phyloP scores from a whole-genome alignment of 1,140 invertebrate genomes.

The Trichoplusia ni region DNA sequence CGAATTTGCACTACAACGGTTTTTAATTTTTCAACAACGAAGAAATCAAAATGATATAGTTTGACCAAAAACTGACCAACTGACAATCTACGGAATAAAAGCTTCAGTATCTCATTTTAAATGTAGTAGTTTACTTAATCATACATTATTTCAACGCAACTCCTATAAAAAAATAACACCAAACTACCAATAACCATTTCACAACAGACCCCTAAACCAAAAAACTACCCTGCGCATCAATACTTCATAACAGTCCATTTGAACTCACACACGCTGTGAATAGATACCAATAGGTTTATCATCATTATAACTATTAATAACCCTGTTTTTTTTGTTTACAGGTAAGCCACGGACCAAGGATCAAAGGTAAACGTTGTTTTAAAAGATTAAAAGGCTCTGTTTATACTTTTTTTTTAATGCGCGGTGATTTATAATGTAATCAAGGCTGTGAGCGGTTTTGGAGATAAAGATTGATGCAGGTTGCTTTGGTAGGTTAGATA shows the following conservation, averaged over 20 bases:
- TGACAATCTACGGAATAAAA: too few relatives aligned
- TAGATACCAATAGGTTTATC: conserved; percentile 18
- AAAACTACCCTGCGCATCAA: conserved; percentile 7
- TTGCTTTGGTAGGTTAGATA: not conserved
- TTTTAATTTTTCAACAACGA: too few relatives aligned
- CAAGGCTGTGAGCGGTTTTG: not conserved
- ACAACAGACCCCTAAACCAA: too few relatives aligned
- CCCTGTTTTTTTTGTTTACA: conserved; percentile 30
- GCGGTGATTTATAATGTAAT: conserved; percentile 3
- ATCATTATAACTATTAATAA: conserved; percentile 18
- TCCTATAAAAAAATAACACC: too few relatives aligned
- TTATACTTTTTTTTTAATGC: not conserved
- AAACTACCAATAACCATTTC: too few relatives aligned
- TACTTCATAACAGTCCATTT: conserved; percentile 6
- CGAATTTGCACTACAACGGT: too few relatives aligned
- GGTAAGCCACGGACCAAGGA: conserved; percentile 10
- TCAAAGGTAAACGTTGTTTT: not conserved
- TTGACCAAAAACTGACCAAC: too few relatives aligned
- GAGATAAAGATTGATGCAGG: not conserved
- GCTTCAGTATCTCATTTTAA: too few relatives aligned
- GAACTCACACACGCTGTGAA: conserved; percentile 9
- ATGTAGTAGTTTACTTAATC: too few relatives aligned
- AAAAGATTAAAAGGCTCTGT: not conserved
- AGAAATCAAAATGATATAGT: too few relatives aligned
- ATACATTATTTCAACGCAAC: too few relatives aligned